Percentiles rank a stretch among this genome's conserved stretches.
Evolutionary conservation across 2,797 vertebrate species (phyloP).

Genomic region (Morus bassanus): DNA sequence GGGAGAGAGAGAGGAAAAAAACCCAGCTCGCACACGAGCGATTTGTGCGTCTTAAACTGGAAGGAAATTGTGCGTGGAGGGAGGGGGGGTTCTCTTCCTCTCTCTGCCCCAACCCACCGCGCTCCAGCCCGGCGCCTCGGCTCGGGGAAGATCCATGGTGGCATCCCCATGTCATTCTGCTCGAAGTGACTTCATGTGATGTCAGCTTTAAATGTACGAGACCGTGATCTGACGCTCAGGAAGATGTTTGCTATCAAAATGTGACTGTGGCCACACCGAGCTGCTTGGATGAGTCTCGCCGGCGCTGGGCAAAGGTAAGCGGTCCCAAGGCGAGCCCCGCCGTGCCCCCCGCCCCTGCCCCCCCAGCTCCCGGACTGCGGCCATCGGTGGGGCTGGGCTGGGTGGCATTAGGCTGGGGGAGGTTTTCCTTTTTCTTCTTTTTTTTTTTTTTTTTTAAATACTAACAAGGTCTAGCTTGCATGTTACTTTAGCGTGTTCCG

Average conservation of each 20-base stretch:
- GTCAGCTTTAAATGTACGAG: conserved; percentile 86
- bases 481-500: conserved; percentile 84
- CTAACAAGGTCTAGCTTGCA: conserved; percentile 72
- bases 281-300: conserved; percentile 80
- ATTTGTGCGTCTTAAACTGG: conserved; percentile 66
- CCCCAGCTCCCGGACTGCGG: neutral
- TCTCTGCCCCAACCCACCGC: conserved; percentile 36
- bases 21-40: conserved; percentile 58
- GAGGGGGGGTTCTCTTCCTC: conserved; percentile 31
- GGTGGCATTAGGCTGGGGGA: neutral
- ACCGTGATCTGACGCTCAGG: conserved; percentile 83
- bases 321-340: conserved; percentile 21
- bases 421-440: neutral
- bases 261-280: conserved; percentile 84
- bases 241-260: conserved; percentile 86
- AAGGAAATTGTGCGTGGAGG: conserved; percentile 60
- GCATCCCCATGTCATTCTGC: conserved; percentile 86
- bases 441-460: conserved; percentile 2
- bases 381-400: neutral
- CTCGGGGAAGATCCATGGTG: conserved; percentile 72
- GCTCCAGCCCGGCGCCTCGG: conserved; percentile 49
- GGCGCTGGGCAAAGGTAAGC: conserved; percentile 81
- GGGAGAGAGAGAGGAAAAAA: conserved; percentile 64
- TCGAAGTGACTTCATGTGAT: conserved; percentile 85
- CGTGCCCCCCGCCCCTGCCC: neutral